These are phyloP conservation scores for Dugesia japonica DNA, from an alignment of 2,888 invertebrate genomes.

Conservation along the genomic window DNA sequence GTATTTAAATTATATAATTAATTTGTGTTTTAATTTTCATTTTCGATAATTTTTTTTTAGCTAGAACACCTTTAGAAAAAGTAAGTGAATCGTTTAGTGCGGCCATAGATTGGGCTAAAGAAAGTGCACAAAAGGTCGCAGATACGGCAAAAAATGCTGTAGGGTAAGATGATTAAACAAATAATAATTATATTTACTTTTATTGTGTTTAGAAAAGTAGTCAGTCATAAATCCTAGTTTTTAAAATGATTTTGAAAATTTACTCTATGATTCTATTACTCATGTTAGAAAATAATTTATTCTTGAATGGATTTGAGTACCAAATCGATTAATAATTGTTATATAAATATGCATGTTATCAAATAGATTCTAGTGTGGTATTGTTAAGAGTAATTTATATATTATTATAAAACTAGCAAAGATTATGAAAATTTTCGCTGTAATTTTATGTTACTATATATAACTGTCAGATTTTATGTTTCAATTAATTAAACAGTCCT, in stretches of 20 bases:
- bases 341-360: constrained; percentile 1
- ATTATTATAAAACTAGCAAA: background rate
- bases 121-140: constrained; percentile 8
- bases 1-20: background rate
- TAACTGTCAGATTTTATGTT: no score
- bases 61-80: background rate
- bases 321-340: background rate
- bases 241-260: background rate
- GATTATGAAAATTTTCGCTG: background rate
- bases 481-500: no score
- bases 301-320: background rate
- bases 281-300: no score
- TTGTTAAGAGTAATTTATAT: background rate
- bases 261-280: background rate
- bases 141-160: constrained; percentile 15
- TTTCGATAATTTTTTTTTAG: background rate
- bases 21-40: background rate
- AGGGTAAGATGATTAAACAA: background rate
- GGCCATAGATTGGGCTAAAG: background rate
- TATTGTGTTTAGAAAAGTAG: background rate
- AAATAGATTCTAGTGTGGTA: background rate
- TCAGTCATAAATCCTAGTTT: background rate
- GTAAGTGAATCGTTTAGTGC: background rate
- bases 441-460: no score
- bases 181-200: background rate